Percentiles rank a stretch among this genome's conserved stretches.
phyloP scores from a whole-genome alignment of 2,888 invertebrate genomes.

The Cosmia trapezina region DNA sequence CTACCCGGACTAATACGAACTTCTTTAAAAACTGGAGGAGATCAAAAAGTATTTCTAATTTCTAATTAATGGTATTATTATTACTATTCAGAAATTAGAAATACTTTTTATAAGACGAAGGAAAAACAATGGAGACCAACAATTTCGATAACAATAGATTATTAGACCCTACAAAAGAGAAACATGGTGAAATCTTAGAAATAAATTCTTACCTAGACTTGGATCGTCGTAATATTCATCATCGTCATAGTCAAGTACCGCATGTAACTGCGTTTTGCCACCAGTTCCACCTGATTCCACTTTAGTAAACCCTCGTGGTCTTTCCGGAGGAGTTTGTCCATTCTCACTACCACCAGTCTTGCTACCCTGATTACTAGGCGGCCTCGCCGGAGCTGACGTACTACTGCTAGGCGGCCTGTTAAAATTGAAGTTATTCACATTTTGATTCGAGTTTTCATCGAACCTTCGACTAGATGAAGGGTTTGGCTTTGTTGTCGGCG shows the following conservation, averaged over 20 bases:
- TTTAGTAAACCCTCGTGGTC: constrained; percentile 92
- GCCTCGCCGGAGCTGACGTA: constrained; percentile 73
- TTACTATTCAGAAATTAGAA: too few relatives aligned
- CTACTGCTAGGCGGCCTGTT: constrained; percentile 76
- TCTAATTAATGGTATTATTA: too few relatives aligned
- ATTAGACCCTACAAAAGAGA: too few relatives aligned
- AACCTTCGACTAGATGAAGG: constrained; percentile 85
- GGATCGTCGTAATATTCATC: constrained; percentile 92
- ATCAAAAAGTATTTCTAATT: background rate
- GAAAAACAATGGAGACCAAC: background rate
- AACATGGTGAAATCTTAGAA: background rate
- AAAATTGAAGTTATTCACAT: constrained; percentile 82
- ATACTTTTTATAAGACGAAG: too few relatives aligned
- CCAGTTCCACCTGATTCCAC: constrained; percentile 90
- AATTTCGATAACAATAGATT: background rate
- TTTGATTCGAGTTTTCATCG: constrained; percentile 80
- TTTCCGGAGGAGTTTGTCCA: constrained; percentile 84
- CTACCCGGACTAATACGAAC: background rate
- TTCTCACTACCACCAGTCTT: constrained; percentile 87
- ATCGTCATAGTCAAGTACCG: constrained; percentile 93
- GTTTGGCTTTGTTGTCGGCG: constrained; percentile 77
- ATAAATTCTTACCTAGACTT: constrained; percentile 80
- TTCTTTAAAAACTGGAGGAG: background rate
- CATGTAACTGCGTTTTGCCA: constrained; percentile 92
- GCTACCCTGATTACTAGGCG: constrained; percentile 79